A percentile compares a stretch with the other conserved stretches of the same genome.
Conservation (phyloP, 2,888 invertebrate genomes). For the Dicycla oo region DNA sequence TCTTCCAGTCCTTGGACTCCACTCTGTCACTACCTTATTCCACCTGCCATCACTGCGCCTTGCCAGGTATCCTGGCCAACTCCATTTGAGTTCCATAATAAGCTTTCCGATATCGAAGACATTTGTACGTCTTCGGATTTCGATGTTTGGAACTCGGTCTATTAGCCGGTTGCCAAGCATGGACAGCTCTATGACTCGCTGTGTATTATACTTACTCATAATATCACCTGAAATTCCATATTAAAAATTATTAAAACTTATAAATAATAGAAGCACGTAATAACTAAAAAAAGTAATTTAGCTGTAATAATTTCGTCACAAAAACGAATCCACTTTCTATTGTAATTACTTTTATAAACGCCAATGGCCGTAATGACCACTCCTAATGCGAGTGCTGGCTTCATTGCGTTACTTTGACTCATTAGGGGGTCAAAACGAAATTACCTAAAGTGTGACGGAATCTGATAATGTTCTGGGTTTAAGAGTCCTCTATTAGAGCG, state of each 20-base stretch:
- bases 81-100: too few species aligned
- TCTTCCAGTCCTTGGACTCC: too few species aligned
- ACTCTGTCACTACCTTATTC: too few species aligned
- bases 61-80: too few species aligned
- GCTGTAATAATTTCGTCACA: constrained; percentile 73
- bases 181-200: too few species aligned
- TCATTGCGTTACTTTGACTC: constrained; percentile 84
- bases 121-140: too few species aligned
- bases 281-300: constrained; percentile 62
- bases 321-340: constrained; percentile 77
- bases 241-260: constrained; percentile 48
- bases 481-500: constrained; percentile 77
- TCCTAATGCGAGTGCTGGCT: constrained; percentile 81
- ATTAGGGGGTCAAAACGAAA: constrained; percentile 82
- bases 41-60: too few species aligned
- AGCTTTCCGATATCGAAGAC: too few species aligned
- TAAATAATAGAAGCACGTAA: constrained; percentile 60
- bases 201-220: constrained; percentile 41
- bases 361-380: constrained; percentile 77
- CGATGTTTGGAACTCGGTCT: too few species aligned
- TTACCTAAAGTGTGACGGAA: constrained; percentile 87
- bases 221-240: constrained; percentile 23
- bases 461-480: constrained; percentile 83
- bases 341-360: constrained; percentile 84
- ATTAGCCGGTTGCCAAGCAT: too few species aligned